Evolutionary conservation across 2,888 invertebrate genomes (phyloP).

Genomic region (Caenorhabditis sp.): DNA sequence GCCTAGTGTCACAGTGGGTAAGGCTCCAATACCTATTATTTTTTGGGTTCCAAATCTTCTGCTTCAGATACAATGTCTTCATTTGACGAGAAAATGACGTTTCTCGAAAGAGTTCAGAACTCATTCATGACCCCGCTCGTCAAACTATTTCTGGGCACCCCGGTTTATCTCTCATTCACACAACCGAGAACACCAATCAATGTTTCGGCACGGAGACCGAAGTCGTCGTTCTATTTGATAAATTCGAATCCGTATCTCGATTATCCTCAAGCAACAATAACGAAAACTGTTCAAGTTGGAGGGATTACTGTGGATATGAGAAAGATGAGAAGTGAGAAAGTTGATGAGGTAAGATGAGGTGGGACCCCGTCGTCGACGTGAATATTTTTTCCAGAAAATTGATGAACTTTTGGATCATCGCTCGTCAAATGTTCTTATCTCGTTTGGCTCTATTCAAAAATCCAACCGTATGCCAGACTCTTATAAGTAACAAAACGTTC

Average conservation of each 20-base stretch:
- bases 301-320: slow-evolving; percentile 23
- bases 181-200: background rate
- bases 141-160: background rate
- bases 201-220: background rate
- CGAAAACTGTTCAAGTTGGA: slow-evolving; percentile 28
- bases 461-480: slow-evolving; percentile 28
- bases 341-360: slow-evolving; percentile 1
- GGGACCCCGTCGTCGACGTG: too few relatives aligned
- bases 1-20: too few relatives aligned
- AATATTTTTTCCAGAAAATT: too few relatives aligned
- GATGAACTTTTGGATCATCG: slow-evolving; percentile 10
- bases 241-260: slow-evolving; percentile 34
- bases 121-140: background rate
- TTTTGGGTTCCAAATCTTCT: too few relatives aligned
- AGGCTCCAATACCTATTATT: too few relatives aligned
- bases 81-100: background rate
- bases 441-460: slow-evolving; percentile 26
- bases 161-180: background rate
- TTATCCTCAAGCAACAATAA: slow-evolving; percentile 20
- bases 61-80: background rate
- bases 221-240: slow-evolving; percentile 22
- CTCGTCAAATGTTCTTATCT: slow-evolving; percentile 19
- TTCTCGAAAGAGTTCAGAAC: background rate
- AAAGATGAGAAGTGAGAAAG: slow-evolving; percentile 13
- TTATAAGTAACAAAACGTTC: slow-evolving; percentile 13